A percentile compares a stretch with the other conserved stretches of the same genome.
These are phyloP conservation scores for Radopholus similis DNA, from an alignment of 1,140 invertebrate genomes.

Conservation along the genomic window DNA sequence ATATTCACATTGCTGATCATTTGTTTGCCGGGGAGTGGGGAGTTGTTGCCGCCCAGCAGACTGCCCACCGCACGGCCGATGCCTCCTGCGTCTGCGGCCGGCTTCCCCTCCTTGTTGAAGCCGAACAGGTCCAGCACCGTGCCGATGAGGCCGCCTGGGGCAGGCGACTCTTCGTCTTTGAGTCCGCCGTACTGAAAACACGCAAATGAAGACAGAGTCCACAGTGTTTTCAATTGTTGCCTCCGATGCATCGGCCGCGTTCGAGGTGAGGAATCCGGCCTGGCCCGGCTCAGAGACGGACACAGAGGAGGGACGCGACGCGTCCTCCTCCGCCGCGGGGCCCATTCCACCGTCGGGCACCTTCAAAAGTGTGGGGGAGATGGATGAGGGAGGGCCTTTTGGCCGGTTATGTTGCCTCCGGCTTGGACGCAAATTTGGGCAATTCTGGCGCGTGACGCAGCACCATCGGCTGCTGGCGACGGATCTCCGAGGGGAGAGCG, in stretches of 20 bases:
- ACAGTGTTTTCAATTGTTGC: conserved; percentile 22
- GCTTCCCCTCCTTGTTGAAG: conserved; percentile 44
- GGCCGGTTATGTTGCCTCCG: conserved; percentile 35
- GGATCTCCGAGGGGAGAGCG: conserved; percentile 21
- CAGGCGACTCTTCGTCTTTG: conserved; percentile 49
- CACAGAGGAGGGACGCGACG: conserved; percentile 35
- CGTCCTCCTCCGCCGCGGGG: conserved; percentile 35
- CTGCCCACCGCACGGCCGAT: conserved; percentile 50
- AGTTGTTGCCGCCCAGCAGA: conserved; percentile 52
- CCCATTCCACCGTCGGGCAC: conserved; percentile 58
- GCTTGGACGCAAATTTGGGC: conserved; percentile 43
- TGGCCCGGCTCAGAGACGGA: conserved; percentile 50
- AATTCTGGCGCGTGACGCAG: conserved; percentile 29
- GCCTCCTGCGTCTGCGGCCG: conserved; percentile 37
- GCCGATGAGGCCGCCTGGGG: conserved; percentile 58
- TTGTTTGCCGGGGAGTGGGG: conserved; percentile 52
- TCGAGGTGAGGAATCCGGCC: conserved; percentile 24
- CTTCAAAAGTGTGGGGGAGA: neutral
- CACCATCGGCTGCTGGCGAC: conserved; percentile 28
- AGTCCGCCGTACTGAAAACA: conserved; percentile 51
- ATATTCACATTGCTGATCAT: conserved; percentile 50
- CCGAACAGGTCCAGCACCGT: conserved; percentile 57
- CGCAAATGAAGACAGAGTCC: neutral
- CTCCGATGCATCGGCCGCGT: conserved; percentile 39
- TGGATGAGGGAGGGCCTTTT: too few relatives aligned